These are phyloP conservation scores for Prionailurus bengalensis DNA, from an alignment of 2,113 vertebrate species.

Conservation along the genomic window DNA sequence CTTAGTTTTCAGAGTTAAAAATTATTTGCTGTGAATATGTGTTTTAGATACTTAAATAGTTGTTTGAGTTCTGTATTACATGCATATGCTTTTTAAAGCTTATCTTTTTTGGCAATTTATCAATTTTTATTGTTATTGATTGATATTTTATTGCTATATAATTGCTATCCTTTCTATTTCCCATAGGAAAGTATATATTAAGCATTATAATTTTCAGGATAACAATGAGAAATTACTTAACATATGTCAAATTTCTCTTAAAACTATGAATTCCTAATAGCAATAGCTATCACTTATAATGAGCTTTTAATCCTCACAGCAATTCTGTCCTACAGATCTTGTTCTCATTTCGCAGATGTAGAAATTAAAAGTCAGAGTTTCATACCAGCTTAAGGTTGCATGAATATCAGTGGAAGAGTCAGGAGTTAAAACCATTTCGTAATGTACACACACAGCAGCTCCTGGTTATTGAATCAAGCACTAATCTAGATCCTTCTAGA, in stretches of 20 bases:
- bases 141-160: not conserved
- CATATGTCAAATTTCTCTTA: not conserved
- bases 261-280: not conserved
- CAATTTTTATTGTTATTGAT: not conserved
- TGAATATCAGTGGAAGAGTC: not conserved
- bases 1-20: not conserved
- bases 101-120: not conserved
- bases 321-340: not conserved
- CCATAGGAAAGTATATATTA: not conserved
- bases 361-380: not conserved
- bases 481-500: not conserved
- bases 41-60: not conserved
- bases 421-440: not conserved
- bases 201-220: not conserved
- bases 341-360: not conserved
- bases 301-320: not conserved
- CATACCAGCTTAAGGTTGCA: not conserved
- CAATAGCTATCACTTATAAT: not conserved
- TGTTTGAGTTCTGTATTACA: not conserved
- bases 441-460: not conserved
- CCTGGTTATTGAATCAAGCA: not conserved
- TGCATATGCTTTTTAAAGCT: not conserved
- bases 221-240: not conserved
- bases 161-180: not conserved
- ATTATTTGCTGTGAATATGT: not conserved